Base-by-base conservation (phyloP, 2,888 invertebrate genomes). In the Zygothrica quintamaculata region DNA sequence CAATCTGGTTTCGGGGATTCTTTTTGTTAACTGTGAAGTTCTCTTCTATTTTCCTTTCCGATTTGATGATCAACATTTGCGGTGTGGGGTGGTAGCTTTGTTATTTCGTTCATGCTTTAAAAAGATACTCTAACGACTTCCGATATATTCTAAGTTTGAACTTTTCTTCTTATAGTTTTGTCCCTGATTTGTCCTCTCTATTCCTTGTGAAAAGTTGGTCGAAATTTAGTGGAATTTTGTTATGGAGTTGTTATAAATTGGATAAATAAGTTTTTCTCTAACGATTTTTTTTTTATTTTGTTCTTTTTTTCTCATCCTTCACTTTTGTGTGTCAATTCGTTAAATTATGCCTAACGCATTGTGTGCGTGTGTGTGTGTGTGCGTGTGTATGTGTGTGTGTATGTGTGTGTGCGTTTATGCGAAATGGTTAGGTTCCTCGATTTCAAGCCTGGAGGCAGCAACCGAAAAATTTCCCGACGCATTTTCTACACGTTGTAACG, bases 401-500 rank as follows among this genome's bases (percentile, higher is more conserved):
- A 29, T 16, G 25, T 48, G 51, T 13, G 25, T 3, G 12, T 42
- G 5, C n/a, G 26, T 29, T 1, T 7, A 5, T 16, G 16, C 44
- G 13, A 31, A 16, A 25, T 34, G 15, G 55, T 31, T 65, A 96
- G 95, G 95, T 66, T 92, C 94, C 66, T 94, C 95, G 11, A 94
- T 95, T 88, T 93, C 94, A 4, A 93, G 94, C n/a, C 93, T 95
- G 86, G 92, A 94, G 67, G 93, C 94, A 44, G 94, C 95, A 22
- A 94, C 95, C 80, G 94, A 93, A 68, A 93, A 94, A 74, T 95
- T 96, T 88, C 95, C 96, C 62, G 89, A 89, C 62, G 88, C 89
- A 39, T 70, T 90, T 31, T 91, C 91, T 9, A 91, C 92, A 37
- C 92, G 93, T 36, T 96, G 96, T 88, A 93, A 94, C 33, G 93